Conservation (phyloP, 2,113 vertebrate species). For the Tiliqua scincoides region DNA sequence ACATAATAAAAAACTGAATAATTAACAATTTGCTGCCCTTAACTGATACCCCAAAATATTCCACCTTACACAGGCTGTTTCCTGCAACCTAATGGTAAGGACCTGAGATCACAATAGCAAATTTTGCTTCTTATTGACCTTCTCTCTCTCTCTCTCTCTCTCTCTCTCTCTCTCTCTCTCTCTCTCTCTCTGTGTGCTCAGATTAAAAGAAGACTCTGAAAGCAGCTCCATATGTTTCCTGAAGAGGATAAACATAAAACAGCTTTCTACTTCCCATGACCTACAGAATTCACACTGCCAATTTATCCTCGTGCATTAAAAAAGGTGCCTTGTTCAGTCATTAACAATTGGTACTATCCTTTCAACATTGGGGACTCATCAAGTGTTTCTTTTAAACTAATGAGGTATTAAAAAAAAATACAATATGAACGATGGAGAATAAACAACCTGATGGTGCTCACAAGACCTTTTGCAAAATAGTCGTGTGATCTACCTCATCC, state of each 20-base stretch:
- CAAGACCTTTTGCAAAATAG: slow-evolving; percentile 38
- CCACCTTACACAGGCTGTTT: background rate
- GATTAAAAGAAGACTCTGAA: background rate
- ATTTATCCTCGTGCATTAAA: slow-evolving; percentile 13
- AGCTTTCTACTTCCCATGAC: background rate
- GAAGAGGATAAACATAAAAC: background rate
- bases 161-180: too few relatives aligned
- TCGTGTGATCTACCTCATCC: slow-evolving; percentile 39
- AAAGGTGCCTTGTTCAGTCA: slow-evolving; percentile 10
- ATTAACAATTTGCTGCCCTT: background rate
- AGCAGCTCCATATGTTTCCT: background rate
- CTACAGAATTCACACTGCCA: background rate
- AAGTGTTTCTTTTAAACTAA: slow-evolving; percentile 51
- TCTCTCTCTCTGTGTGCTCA: background rate
- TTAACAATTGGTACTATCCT: slow-evolving; percentile 34
- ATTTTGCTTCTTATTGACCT: background rate
- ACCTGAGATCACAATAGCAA: background rate
- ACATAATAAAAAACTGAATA: background rate
- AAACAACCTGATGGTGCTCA: slow-evolving; percentile 32
- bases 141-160: too few relatives aligned
- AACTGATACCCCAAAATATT: background rate
- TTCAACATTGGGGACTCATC: slow-evolving; percentile 39
- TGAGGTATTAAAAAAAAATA: slow-evolving; percentile 53
- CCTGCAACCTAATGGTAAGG: background rate
- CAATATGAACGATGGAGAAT: slow-evolving; percentile 25